Base-by-base conservation (phyloP, 2,888 invertebrate species). In the Eubasilissa splendida region DNA sequence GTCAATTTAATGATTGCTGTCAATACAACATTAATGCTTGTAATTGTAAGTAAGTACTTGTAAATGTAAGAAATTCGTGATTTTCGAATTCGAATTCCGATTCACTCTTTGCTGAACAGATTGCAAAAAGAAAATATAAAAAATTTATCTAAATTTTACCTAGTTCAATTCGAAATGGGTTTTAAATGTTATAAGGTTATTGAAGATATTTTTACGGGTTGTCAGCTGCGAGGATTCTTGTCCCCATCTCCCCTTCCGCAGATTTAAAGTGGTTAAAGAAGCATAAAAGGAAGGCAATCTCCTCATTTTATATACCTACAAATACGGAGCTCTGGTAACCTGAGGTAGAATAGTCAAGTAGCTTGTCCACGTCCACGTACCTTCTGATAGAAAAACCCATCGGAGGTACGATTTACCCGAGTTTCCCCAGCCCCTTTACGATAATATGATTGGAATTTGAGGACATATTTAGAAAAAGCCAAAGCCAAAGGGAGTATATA, bases 251-350 rank as follows among this genome's bases (percentile, higher is more conserved):
- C 76, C 68, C 59, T 59, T 50, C 75, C 12, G 60, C 77, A 75
- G 77, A 80, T 81, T 79, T 83, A 79, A 83, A 83, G 79, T 80
- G 83, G 81, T 83, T 81, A 83, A 79, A 79, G 83, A 79, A 80
- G 81, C 83, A 83, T 81, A 81, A 83, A 80, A 80, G 83, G 81
- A 81, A 81, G 81, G 81, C 81, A 83, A 83, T 83, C 81, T 81
- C 80, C 77, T 81, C 83, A 79, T 83, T 81, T 80, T 76, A 77
- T 81, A 82, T 80, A 80, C 77, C 77, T 59, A 63, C 77, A 65
- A 58, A 70, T 60, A 80, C 80, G 59, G 52, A 52, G 68, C 56
- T 70, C 68, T 53, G 54, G 53, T 31, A 53, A 54, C 11, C 53
- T 14, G 11, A 22, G 60, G 63, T 31, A 63, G 78, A 56, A 63